Base-by-base conservation (phyloP, 2,888 invertebrate species). In the Mesorhabditis spiculigera region DNA sequence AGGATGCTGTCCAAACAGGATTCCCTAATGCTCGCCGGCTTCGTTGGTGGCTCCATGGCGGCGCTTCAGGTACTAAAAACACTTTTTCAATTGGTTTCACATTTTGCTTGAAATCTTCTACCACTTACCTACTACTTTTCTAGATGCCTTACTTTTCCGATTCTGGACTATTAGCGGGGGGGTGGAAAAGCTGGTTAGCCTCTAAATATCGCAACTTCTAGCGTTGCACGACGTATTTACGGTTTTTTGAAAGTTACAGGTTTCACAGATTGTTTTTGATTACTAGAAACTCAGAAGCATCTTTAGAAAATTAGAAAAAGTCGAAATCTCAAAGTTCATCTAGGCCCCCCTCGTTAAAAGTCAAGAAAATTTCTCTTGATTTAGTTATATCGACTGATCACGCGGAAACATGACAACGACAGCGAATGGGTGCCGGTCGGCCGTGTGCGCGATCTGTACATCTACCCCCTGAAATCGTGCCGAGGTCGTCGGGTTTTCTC, bases 381-480 rank as follows among this genome's bases (percentile, higher is more conserved):
- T 64, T 68, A 72, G 71, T 8, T 65, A 5, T 67, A 68, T 16
- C 45, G 61, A n/a, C 71, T 65, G 3, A 8, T 75, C 5, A 58
- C 50, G 58, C 63, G 71, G 61, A 43, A 69, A 10, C 64, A 58
- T 41, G 71, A 68, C 8, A 63, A 67, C 13, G 63, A 68, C n/a
- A 16, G 65, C 8, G 78, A 78, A 63, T 78, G 73, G 73, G 66
- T 79, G 45, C 78, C 79, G 45, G 71, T 79, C 45, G 79, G 79
- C 5, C 70, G 74, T 13, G 73, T 79, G 16, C 75, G 75, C 58
- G 71, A 69, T 69, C 75, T 79, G 16, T 75, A 77, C 68, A 62
- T 79, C 41, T 79, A 75, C 64, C 79, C 79, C 8, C 74, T 77
- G 69, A 83, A 83, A 68, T 82, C 82, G 4, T 81, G 81, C 68